Evolutionary conservation across 2,888 invertebrate genomes (phyloP).

Genomic region (Drosophila quinaria): DNA sequence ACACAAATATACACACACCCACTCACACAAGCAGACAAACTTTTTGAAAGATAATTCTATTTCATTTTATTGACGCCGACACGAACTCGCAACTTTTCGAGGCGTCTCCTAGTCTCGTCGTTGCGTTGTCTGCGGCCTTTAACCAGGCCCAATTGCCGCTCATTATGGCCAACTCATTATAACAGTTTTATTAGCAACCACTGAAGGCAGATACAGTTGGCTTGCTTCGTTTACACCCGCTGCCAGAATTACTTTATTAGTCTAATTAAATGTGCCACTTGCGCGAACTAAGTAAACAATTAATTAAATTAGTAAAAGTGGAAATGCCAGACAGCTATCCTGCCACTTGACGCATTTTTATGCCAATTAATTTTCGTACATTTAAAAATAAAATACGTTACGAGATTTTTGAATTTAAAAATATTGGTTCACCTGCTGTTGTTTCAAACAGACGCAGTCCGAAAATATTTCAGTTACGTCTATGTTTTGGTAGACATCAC

Average conservation of each 20-base stretch:
- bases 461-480: conserved; percentile 12
- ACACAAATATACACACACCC: background rate
- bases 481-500: background rate
- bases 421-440: conserved; percentile 18
- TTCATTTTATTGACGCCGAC: conserved; percentile 60
- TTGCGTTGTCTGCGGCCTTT: conserved; percentile 18
- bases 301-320: conserved; percentile 73
- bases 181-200: conserved; percentile 76
- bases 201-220: conserved; percentile 29
- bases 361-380: background rate
- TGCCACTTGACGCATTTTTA: background rate
- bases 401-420: conserved; percentile 1
- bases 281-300: conserved; percentile 68
- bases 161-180: conserved; percentile 69
- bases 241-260: conserved; percentile 78
- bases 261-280: conserved; percentile 78
- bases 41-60: conserved; percentile 55
- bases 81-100: conserved; percentile 33
- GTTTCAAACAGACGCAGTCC: conserved; percentile 17
- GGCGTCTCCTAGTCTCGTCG: background rate
- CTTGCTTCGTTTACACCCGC: conserved; percentile 58
- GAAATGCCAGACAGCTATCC: conserved; percentile 29
- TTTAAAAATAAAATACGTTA: background rate
- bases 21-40: conserved; percentile 6
- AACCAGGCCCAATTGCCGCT: conserved; percentile 43